Base-by-base conservation (phyloP, 2,888 invertebrate genomes). In the Pachycephus smyrnensis region DNA sequence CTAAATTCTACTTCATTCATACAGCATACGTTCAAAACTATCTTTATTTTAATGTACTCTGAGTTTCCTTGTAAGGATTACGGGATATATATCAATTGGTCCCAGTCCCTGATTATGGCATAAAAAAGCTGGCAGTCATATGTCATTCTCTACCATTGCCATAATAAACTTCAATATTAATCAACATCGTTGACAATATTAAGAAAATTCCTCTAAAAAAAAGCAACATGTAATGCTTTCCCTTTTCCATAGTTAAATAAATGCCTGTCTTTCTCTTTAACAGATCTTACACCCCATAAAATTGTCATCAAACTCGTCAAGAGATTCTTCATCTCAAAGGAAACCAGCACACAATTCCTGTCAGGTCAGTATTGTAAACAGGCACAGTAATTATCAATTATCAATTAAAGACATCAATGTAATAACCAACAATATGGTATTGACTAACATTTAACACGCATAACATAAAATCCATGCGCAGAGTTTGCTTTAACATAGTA, bases 321-420 rank as follows among this genome's bases (percentile, higher is more conserved):
- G 94, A 88, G 94, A 94, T 87, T 91, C 92, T 81, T 91, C 90
- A 83, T 91, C 92, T 84, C 92, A 92, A 85, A 92, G 94, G 84
- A 94, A 94, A 90, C 93, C 93, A 82, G 92, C 93, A 89, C 93
- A 94, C 88, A 94, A 93, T 90, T 92, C 92, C 84, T 92, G 92
- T 91, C 92, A 92, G 90, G 92, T 92, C 85, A 88, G 87, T 88
- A 84, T 81, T 75, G 33, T 78, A 35, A 55, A 71, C 11, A 79
- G 36, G 11, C 71, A 37, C 37, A 36, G 30, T 32, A 15, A 11
- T 35, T 33, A 73, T 32, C 15, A 69, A 30, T 76, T 77, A 37
- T 32, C 71, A 31, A 15, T 30, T n/a, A 37, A 40, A 15, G 32
- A 32, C 12, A 75, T 68, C 35, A 69, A 73, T 77, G 40, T 75